Evolutionary conservation across 2,797 vertebrate genomes (phyloP), one percentile per base, ranked within the genome.

Genomic region (Euphonia xanthogaster): DNA sequence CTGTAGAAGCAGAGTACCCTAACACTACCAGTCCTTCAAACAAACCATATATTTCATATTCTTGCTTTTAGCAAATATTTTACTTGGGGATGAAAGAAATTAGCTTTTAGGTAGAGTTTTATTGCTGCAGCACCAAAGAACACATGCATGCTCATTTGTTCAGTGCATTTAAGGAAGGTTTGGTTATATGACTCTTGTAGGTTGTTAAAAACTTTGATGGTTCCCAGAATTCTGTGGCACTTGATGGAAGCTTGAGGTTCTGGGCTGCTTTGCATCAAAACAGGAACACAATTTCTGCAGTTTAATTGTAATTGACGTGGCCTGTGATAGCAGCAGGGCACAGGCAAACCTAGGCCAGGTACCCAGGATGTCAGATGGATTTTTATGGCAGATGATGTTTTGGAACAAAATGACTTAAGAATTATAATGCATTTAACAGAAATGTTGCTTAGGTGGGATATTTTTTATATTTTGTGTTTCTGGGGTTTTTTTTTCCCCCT

Each of bases 101-200:
- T 35, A 55, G 16, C 6, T 80, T 75, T 67, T 40, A 30, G 18
- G 18, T 33, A 4, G 47, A n/a, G 12, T 44, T 77, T 24, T 39
- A 15, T 60, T 77, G 31, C 50, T 65, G 45, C 67, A 73, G 37
- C 25, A n/a, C 55, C 15, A 20, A 39, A 63, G 47, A 63, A 42
- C 12, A 4, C 1, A 1, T 13, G 21, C 14, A 1, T 51, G 16
- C 30, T 23, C 8, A 3, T 0, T n/a, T 44, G 60, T 51, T 22
- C 21, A 25, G 40, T n/a, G 15, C 27, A 25, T 44, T 44, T 18
- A 3, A 27, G 35, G 48, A 33, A 50, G 31, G 7, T 45, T 74
- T 81, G 16, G 7, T 45, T 66, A 9, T 28, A 0, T 31, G 57
- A 15, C 31, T 47, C 7, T 44, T 40, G 30, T 51, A 33, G 28